phyloP scores from a whole-genome alignment of 2,113 vertebrate genomes.

The Larimichthys polyactis region DNA sequence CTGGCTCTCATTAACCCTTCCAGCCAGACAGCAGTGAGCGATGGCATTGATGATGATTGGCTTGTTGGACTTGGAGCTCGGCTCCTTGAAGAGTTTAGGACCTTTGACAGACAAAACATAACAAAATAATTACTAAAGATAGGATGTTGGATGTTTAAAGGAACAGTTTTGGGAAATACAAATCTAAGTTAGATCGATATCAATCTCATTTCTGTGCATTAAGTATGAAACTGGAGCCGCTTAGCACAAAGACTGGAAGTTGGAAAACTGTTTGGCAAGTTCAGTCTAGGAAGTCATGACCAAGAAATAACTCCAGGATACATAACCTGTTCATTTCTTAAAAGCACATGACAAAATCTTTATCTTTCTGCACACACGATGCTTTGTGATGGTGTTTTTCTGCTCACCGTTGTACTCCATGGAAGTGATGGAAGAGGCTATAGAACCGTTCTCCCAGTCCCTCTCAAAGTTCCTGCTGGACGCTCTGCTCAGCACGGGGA shows the following conservation, averaged over 20 bases:
- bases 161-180: not conserved
- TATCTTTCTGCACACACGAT: not conserved
- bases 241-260: not conserved
- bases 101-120: constrained; percentile 78
- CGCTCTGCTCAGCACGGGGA: constrained; percentile 90
- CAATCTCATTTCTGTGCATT: not conserved
- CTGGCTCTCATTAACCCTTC: constrained; percentile 94
- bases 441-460: constrained; percentile 96
- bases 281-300: too few relatives aligned
- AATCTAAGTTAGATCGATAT: not conserved
- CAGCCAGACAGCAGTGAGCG: constrained; percentile 95
- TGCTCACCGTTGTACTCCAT: constrained; percentile 92
- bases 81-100: constrained; percentile 96
- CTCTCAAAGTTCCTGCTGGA: constrained; percentile 93
- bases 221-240: not conserved
- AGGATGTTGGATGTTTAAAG: not conserved
- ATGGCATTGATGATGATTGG: constrained; percentile 96
- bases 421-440: constrained; percentile 93
- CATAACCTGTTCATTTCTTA: too few relatives aligned
- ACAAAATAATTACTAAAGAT: not conserved
- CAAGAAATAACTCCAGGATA: too few relatives aligned
- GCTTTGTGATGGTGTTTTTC: not conserved
- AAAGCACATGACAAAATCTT: not conserved
- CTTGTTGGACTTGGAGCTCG: constrained; percentile 97
- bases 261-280: too few relatives aligned